phyloP scores from a whole-genome alignment of 2,797 vertebrate genomes.

The Parambassis ranga region DNA sequence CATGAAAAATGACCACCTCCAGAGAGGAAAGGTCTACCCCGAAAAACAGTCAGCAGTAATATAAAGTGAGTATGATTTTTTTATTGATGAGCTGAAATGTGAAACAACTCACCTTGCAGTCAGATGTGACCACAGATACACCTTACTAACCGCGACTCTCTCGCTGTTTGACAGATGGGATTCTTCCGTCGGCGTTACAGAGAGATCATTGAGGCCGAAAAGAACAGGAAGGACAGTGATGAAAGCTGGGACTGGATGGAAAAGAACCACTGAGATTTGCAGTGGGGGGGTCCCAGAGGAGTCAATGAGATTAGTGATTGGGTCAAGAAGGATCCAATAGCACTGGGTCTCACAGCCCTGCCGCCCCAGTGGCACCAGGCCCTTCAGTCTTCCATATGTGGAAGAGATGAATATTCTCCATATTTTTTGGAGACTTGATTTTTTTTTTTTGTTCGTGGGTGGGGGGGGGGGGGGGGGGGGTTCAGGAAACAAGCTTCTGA shows the following conservation, averaged over 20 bases:
- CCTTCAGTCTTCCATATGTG: constrained; percentile 99
- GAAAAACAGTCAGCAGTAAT: background rate
- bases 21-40: background rate
- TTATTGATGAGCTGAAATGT: constrained; percentile 1
- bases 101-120: background rate
- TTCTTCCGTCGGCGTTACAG: constrained; percentile 98
- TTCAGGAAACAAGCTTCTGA: constrained; percentile 78
- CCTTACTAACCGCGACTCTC: background rate
- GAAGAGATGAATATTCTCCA: constrained; percentile 99
- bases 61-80: background rate
- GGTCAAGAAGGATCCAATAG: constrained; percentile 85
- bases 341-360: constrained; percentile 67
- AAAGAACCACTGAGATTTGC: constrained; percentile 89
- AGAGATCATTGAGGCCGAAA: constrained; percentile 98
- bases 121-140: constrained; percentile 1
- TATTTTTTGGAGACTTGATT: constrained; percentile 95
- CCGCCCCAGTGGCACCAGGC: constrained; percentile 79
- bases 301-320: constrained; percentile 80
- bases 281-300: constrained; percentile 53
- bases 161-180: constrained; percentile 86
- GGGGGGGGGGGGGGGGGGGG: constrained; percentile 4
- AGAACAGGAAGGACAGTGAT: constrained; percentile 95
- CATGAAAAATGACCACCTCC: background rate
- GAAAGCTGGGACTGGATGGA: constrained; percentile 99
- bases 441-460: constrained; percentile 79